phyloP scores from a whole-genome alignment of 2,797 vertebrate genomes.

The Callimico goeldii region DNA sequence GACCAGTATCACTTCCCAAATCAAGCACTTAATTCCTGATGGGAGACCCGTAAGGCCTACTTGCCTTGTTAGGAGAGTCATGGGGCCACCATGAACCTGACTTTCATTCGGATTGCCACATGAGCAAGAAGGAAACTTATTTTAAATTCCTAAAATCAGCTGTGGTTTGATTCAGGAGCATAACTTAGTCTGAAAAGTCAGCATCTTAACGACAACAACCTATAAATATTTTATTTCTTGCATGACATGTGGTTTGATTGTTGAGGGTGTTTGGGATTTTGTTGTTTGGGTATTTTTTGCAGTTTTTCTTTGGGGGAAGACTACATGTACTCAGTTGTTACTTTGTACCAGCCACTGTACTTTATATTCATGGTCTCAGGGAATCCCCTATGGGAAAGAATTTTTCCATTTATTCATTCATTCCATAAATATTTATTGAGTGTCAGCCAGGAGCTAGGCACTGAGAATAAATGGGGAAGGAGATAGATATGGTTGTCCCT shows the following conservation, averaged over 20 bases:
- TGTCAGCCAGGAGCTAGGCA: neutral
- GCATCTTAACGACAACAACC: neutral
- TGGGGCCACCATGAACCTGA: neutral
- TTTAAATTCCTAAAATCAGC: neutral
- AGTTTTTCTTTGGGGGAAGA: neutral
- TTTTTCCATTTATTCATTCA: neutral
- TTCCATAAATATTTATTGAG: neutral
- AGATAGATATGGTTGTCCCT: neutral
- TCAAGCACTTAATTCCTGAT: neutral
- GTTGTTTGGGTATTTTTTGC: neutral
- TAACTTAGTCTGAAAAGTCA: neutral
- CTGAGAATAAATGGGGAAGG: neutral
- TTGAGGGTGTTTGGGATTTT: neutral
- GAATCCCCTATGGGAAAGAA: neutral
- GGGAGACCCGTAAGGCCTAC: neutral
- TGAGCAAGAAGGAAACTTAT: neutral
- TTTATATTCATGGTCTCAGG: neutral
- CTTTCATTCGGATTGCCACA: neutral
- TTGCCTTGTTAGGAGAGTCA: neutral
- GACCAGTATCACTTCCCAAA: rapidly evolving
- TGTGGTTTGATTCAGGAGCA: neutral
- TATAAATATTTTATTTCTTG: neutral
- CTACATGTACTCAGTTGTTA: neutral
- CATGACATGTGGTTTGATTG: neutral
- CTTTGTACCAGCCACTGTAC: neutral